Evolutionary conservation across 2,888 invertebrate species (phyloP).

Genomic region (Synergus itoensis): DNA sequence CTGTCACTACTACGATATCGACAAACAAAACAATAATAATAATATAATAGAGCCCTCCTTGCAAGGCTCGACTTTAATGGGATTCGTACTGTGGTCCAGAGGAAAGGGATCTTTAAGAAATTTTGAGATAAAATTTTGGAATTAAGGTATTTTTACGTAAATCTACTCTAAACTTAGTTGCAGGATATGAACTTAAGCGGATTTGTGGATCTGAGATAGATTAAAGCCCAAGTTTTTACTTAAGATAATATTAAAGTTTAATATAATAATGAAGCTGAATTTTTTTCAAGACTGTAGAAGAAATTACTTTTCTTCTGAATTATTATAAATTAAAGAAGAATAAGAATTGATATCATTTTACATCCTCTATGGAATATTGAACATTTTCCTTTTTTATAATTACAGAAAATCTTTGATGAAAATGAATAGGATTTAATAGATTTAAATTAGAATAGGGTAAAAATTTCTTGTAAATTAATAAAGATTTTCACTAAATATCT

Average conservation of each 20-base stretch:
- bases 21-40: slow-evolving; percentile 1
- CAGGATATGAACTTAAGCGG: not conserved
- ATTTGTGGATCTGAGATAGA: not conserved
- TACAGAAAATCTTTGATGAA: too few relatives aligned
- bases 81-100: not conserved
- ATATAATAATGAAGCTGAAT: not conserved
- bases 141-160: not conserved
- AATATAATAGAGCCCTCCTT: not conserved
- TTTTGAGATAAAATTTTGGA: not conserved
- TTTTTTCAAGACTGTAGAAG: not conserved
- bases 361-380: too few relatives aligned
- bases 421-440: too few relatives aligned
- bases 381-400: too few relatives aligned
- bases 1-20: not conserved
- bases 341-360: not conserved
- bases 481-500: too few relatives aligned
- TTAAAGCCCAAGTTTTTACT: not conserved
- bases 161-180: not conserved
- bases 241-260: not conserved
- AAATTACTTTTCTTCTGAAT: not conserved
- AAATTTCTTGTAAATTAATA: too few relatives aligned
- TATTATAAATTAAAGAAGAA: too few relatives aligned
- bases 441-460: too few relatives aligned
- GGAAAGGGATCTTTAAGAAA: not conserved
- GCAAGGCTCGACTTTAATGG: not conserved